Base-by-base conservation (phyloP, 2,888 invertebrate genomes). In the Caenorhabditis uteleia region DNA sequence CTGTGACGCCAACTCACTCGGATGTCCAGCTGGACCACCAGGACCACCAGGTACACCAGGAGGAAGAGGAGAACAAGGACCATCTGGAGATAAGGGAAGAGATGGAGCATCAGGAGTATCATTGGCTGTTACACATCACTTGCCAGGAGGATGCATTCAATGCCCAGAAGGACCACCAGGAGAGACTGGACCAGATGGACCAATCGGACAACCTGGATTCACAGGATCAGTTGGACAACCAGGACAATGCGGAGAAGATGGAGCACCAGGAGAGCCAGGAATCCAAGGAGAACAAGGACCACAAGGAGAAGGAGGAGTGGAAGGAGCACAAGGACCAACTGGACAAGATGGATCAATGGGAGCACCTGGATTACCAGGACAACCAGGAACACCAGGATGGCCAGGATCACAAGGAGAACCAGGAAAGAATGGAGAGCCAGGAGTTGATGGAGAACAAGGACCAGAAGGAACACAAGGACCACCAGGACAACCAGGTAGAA, bases 1-100 rank as follows among this genome's bases (percentile, higher is more conserved):
- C 42, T 75, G 75, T 50, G 66, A 57, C 26, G 57, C 51, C 42
- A 68, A 67, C 36, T 68, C 70, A 14, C 46, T 57, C 16, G 72
- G 72, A 23, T 75, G 75, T 60, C 75, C 75, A 50, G 58, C 75
- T n/a, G 75, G 75, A 59, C 75, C 75, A 38, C 75, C 75, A 56
- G 72, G 71, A 58, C 65, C 69, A 31, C 71, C 71, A 49, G 65
- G 65, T 51, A 49, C 54, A 33, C 62, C 70, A 43, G 75, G 75
- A 58, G 60, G 56, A 6, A 67, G 69, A 40, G 75, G 75, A 69
- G 68, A 70, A 6, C 67, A 65, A 44, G 75, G 75, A 56, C 55
- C 59, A 34, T 31, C 59, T 14, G 75, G 75, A 57, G 65, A 61
- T 23, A 59, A 56, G 40, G 75, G 75, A 54, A 56, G 51, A 14